A percentile compares a stretch with the other conserved stretches of the same genome.
Conservation (phyloP, 2,113 vertebrate genomes). For the Ondatra zibethicus region DNA sequence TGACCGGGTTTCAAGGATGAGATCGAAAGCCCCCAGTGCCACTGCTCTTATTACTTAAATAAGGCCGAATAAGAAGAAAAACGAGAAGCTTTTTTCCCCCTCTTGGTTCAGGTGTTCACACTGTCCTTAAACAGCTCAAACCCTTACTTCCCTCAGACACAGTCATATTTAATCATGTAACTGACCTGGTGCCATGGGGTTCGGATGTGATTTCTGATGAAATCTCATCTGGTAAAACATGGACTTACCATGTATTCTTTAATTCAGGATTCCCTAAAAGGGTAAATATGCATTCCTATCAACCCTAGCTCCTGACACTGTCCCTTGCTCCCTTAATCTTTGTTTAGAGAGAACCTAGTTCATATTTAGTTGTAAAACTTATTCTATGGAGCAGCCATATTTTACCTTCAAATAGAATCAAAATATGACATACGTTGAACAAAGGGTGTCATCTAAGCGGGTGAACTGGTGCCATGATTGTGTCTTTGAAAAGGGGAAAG, state of each 20-base stretch:
- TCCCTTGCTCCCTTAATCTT: not conserved
- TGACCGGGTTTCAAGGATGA: conserved; percentile 75
- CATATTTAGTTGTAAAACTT: conserved; percentile 29
- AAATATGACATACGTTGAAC: not conserved
- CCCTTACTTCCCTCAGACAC: conserved; percentile 65
- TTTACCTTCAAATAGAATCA: conserved; percentile 60
- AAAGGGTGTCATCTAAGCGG: conserved; percentile 47
- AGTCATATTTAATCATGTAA: conserved; percentile 68
- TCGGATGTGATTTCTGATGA: conserved; percentile 42
- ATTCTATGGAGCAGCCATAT: conserved; percentile 17
- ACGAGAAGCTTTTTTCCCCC: conserved; percentile 65
- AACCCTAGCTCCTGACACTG: not conserved
- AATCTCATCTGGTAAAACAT: conserved; percentile 31
- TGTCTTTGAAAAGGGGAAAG: conserved; percentile 57
- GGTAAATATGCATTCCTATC: not conserved
- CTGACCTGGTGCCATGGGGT: conserved; percentile 5
- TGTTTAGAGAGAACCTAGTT: not conserved
- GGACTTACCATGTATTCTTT: not conserved
- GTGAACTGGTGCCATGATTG: conserved; percentile 58
- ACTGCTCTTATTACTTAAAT: conserved; percentile 78
- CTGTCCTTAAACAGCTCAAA: conserved; percentile 38
- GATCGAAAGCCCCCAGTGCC: conserved; percentile 75
- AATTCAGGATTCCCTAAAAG: not conserved
- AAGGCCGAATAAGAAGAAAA: conserved; percentile 76
- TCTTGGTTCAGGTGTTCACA: conserved; percentile 63